Percentiles rank a stretch among this genome's conserved stretches.
phyloP scores from a whole-genome alignment of 2,113 vertebrate genomes.

The Atherinomorus stipes region DNA sequence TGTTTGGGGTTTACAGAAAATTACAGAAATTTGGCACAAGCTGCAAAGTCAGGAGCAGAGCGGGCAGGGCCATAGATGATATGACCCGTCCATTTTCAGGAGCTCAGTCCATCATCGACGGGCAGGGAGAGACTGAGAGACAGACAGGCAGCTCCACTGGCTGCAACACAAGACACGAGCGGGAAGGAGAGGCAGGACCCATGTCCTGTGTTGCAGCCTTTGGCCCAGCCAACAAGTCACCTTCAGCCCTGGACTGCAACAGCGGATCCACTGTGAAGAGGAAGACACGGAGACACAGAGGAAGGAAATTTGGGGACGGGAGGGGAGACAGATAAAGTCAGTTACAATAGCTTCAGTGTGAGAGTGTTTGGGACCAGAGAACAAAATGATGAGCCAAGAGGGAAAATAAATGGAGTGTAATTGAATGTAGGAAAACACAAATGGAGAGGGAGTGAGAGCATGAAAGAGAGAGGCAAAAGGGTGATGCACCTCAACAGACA shows the following conservation, averaged over 20 bases:
- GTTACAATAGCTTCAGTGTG: constrained; percentile 63
- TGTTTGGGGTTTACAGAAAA: constrained; percentile 4
- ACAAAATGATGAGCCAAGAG: neutral
- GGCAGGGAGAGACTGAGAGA: constrained; percentile 3
- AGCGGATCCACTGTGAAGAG: constrained; percentile 61
- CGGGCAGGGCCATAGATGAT: neutral
- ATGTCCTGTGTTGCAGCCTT: constrained; percentile 89
- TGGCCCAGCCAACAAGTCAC: constrained; percentile 79
- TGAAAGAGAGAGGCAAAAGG: constrained; percentile 35
- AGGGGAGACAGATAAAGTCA: constrained; percentile 46
- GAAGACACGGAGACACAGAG: constrained; percentile 48
- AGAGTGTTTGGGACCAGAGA: constrained; percentile 21
- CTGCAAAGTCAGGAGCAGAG: constrained; percentile 1
- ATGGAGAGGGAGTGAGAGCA: constrained; percentile 46
- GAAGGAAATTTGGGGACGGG: constrained; percentile 24
- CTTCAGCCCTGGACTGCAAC: constrained; percentile 61
- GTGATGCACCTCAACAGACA: constrained; percentile 49
- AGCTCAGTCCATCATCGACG: constrained; percentile 12
- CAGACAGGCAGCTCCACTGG: constrained; percentile 81
- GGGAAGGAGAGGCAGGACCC: constrained; percentile 80
- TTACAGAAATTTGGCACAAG: neutral
- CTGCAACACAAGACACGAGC: constrained; percentile 91
- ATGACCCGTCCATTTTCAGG: constrained; percentile 32
- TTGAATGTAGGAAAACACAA: constrained; percentile 46
- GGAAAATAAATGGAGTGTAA: constrained; percentile 30